phyloP scores from a whole-genome alignment of 2,113 vertebrate genomes.

The Cairina moschata region DNA sequence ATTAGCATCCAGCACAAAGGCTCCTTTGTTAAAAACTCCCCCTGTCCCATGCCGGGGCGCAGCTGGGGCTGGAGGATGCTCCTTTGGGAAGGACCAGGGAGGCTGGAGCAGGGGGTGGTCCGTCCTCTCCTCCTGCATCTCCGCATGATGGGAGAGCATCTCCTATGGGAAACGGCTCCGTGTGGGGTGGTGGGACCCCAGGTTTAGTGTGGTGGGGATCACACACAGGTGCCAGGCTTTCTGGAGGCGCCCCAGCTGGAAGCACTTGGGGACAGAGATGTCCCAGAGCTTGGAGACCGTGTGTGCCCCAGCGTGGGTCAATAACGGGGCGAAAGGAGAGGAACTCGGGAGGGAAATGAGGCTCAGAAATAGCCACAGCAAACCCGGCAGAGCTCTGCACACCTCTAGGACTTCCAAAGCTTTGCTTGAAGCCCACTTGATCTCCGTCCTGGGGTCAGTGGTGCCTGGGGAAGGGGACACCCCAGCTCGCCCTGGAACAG shows the following conservation, averaged over 20 bases:
- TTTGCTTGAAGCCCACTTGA: background rate
- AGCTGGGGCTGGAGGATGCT: background rate
- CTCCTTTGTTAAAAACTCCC: background rate
- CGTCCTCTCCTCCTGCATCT: background rate
- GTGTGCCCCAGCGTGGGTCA: no score
- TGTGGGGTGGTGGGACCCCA: background rate
- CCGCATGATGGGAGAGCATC: fast-evolving
- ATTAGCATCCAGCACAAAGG: background rate
- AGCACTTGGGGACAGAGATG: background rate
- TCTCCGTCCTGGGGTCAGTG: background rate
- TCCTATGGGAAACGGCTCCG: background rate
- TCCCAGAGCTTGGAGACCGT: background rate
- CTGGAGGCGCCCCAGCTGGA: background rate
- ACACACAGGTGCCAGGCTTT: background rate
- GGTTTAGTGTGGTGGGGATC: background rate
- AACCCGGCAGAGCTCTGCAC: background rate
- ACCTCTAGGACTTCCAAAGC: background rate
- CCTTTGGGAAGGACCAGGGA: background rate
- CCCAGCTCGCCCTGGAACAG: background rate
- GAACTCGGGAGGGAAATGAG: background rate
- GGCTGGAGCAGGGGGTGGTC: background rate
- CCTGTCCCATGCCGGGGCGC: fast-evolving
- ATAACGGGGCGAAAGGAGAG: background rate
- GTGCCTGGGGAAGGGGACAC: background rate
- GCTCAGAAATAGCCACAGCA: background rate